Evolutionary conservation across 35 echinoderm and acorn worm genomes (phyloP).

Genomic region (Lytechinus pictus): DNA sequence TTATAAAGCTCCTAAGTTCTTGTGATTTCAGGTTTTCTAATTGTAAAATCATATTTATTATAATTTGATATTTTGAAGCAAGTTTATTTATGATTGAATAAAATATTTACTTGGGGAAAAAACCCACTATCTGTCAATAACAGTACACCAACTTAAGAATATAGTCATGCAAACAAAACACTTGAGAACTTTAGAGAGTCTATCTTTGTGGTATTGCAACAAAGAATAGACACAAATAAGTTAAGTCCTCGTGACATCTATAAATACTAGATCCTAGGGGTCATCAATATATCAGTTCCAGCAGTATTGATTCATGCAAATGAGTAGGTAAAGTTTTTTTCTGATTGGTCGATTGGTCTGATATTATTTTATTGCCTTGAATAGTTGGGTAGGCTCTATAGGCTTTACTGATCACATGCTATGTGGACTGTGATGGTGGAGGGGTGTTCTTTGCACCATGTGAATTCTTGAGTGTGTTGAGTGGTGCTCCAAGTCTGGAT

Average conservation of each 20-base stretch:
- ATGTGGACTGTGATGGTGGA: background rate
- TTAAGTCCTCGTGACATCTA: background rate
- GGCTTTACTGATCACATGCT: background rate
- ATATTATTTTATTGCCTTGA: background rate
- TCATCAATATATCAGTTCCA: background rate
- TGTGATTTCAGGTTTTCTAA: no score
- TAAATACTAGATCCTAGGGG: background rate
- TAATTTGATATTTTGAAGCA: no score
- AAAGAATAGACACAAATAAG: background rate
- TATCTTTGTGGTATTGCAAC: conserved; percentile 8
- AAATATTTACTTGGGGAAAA: no score
- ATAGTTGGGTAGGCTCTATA: background rate
- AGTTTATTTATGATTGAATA: no score
- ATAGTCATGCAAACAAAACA: background rate
- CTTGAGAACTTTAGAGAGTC: no score
- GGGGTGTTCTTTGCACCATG: background rate
- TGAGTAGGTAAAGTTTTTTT: background rate
- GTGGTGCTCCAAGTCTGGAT: background rate
- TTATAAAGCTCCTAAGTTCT: no score
- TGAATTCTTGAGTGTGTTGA: background rate
- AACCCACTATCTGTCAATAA: background rate
- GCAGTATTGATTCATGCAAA: conserved; percentile 3
- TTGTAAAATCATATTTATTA: no score
- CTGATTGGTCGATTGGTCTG: background rate
- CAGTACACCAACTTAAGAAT: background rate